These are phyloP conservation scores for Polydrusus tereticollis DNA, from an alignment of 2,888 invertebrate genomes.

Conservation along the genomic window DNA sequence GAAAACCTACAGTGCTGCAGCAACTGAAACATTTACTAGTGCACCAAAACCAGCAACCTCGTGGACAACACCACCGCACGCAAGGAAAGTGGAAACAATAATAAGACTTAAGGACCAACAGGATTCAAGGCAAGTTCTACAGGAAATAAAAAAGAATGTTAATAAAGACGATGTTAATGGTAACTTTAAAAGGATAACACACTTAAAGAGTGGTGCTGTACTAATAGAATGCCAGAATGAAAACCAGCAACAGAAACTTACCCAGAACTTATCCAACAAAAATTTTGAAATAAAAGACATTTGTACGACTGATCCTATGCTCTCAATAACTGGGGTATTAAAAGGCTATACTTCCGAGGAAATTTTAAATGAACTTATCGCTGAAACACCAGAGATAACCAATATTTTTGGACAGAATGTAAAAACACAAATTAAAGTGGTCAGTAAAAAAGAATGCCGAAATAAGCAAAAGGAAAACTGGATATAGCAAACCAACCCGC, in stretches of 20 bases:
- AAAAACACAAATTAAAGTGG: background rate
- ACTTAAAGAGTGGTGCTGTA: background rate
- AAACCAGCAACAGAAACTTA: background rate
- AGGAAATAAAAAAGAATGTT: background rate
- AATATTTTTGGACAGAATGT: background rate
- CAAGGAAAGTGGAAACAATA: background rate
- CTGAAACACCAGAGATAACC: background rate
- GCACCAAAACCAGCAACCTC: too few relatives aligned
- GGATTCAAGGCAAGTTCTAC: background rate
- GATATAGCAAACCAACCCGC: background rate
- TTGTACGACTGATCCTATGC: background rate
- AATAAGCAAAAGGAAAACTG: slow-evolving; percentile 14
- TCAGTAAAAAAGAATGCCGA: slow-evolving; percentile 29
- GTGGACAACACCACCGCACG: too few relatives aligned
- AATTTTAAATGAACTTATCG: too few relatives aligned
- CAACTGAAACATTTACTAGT: too few relatives aligned
- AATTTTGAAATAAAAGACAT: background rate
- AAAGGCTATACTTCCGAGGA: background rate
- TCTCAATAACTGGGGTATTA: background rate
- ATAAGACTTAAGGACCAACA: background rate
- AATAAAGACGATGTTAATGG: background rate
- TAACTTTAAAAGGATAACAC: background rate
- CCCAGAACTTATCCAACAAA: background rate
- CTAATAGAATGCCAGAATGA: too few relatives aligned
- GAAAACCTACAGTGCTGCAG: too few relatives aligned